These are phyloP conservation scores for Metacarcinus magister DNA, from an alignment of 2,888 invertebrate species.

Conservation along the genomic window DNA sequence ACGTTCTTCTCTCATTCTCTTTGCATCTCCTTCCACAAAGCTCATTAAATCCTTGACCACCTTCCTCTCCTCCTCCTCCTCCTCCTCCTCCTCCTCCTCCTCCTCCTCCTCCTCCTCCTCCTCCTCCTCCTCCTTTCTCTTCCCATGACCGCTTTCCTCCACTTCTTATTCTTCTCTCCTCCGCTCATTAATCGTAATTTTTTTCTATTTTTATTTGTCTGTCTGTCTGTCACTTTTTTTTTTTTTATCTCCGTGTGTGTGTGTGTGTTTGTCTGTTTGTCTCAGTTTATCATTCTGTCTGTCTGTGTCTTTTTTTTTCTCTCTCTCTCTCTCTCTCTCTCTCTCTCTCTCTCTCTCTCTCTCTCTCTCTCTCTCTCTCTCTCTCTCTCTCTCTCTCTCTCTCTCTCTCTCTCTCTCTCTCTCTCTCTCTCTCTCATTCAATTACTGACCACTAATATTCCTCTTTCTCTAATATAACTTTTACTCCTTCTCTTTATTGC, in stretches of 20 bases:
- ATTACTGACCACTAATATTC: neutral
- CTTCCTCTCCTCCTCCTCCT: neutral
- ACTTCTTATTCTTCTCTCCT: neutral
- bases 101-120: slow-evolving; percentile 16
- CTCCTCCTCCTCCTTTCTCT: no score
- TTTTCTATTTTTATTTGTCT: no score
- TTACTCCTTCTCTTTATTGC: neutral
- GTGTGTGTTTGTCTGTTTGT: no score
- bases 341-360: slow-evolving; percentile 46
- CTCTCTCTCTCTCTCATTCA: neutral
- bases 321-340: no score
- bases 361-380: slow-evolving; percentile 52
- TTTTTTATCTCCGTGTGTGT: no score
- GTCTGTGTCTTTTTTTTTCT: no score
- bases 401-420: slow-evolving; percentile 61
- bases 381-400: slow-evolving; percentile 56
- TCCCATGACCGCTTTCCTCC: slow-evolving; percentile 9
- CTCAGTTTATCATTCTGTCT: no score
- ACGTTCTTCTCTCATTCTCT: neutral
- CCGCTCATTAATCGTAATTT: neutral
- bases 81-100: neutral
- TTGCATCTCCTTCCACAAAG: neutral
- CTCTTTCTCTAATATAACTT: neutral
- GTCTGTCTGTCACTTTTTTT: no score
- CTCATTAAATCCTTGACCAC: slow-evolving; percentile 16